Evolutionary conservation across 2,888 invertebrate genomes (phyloP), one percentile per base, ranked within the genome.

Genomic region (Agonum fuliginosum): DNA sequence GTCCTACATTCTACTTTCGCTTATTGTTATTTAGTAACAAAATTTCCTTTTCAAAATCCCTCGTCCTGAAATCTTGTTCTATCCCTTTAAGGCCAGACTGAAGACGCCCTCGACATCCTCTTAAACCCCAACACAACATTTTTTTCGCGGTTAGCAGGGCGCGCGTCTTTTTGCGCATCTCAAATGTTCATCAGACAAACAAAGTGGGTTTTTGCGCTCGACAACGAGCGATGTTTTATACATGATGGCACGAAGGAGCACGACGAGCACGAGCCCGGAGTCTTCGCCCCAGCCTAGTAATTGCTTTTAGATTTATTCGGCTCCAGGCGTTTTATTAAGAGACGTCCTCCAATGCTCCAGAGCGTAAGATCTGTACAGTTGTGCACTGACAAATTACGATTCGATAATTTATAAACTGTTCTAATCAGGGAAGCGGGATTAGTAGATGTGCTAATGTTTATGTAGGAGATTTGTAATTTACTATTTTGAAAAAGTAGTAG

Each of bases 181-280:
- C 62, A 74, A 74, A 74, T 74, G 74, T 74, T 74, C 74, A 74
- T 74, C 74, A 65, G 41, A 24, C 46, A 74, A 74, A 74, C 74
- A 74, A 74, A 74, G 74, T 74, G 65, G 27, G 74, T 74, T 74
- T 74, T 74, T 74, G 74, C 62, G 43, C 41, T 41, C 22, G 24
- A 37, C 41, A 67, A 67, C 67, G 58, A 67, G 67, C 67, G 41
- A 67, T 67, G 41, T 67, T 67, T 67, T 67, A 67, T 67, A 67
- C 67, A 67, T 67, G 67, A 67, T 41, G 41, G 12, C 67, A 37
- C 41, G 67, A n/a, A n/a, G n/a, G 43, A 41, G 67, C 37, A 67
- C 41, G 67, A 67, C 37, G n/a, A 3, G 34, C 37, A 43, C 3
- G 14, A n/a, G 65, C 65, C 14, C 17, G 8, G n/a, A n/a, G n/a